These are phyloP conservation scores for Cephus rjabovi DNA, from an alignment of 2,888 invertebrate species.

Conservation along the genomic window DNA sequence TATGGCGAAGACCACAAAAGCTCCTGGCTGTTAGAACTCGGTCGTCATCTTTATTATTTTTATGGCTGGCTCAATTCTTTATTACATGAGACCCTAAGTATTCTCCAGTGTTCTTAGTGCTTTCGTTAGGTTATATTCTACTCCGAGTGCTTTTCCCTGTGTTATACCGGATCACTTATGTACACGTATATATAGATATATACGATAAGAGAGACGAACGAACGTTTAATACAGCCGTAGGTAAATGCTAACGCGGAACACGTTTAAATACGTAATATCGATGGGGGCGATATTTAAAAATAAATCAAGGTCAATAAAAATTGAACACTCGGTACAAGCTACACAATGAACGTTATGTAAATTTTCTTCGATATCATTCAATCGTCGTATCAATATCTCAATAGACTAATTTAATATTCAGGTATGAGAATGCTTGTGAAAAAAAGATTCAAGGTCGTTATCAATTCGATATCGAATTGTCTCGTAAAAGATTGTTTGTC, in stretches of 20 bases:
- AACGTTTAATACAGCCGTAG: background rate
- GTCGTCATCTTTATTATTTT: slow-evolving; percentile 37
- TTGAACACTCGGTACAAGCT: background rate
- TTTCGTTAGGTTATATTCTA: background rate
- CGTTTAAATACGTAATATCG: background rate
- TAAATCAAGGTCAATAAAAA: background rate
- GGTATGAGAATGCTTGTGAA: background rate
- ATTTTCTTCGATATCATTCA: background rate
- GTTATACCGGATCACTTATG: background rate
- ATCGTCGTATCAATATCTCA: background rate
- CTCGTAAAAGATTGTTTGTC: background rate
- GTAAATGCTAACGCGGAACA: background rate
- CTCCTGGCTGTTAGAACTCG: slow-evolving; percentile 5
- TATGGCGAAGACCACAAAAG: slow-evolving; percentile 22
- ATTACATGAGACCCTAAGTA: too few relatives aligned
- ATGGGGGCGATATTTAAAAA: background rate
- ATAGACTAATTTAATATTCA: too few relatives aligned
- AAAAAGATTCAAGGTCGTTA: background rate
- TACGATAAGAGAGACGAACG: background rate
- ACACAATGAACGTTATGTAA: background rate
- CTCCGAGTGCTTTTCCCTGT: background rate
- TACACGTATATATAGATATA: background rate
- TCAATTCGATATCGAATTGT: background rate
- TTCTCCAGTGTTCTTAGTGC: background rate
- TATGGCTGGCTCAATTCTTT: slow-evolving; percentile 20